phyloP scores from a whole-genome alignment of 30 jellyfish, hydroid and myxozoan genomes.

The Mastigias papua region DNA sequence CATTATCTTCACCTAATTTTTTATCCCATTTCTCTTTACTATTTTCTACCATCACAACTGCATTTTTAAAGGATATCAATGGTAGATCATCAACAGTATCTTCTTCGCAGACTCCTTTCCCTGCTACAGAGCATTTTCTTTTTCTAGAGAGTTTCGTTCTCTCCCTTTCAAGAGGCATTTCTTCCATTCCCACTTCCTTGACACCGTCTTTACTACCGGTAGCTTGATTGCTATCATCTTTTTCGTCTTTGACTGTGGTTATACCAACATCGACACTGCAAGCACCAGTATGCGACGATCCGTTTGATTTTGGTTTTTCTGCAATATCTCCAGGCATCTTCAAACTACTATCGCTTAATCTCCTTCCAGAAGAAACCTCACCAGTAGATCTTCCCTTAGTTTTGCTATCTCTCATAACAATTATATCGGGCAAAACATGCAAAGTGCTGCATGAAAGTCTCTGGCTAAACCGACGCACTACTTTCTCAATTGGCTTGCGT shows the following conservation, averaged over 20 bases:
- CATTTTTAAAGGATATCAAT: neutral
- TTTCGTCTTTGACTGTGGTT: neutral
- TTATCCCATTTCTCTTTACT: neutral
- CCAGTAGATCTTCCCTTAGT: neutral
- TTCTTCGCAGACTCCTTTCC: neutral
- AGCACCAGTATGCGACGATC: neutral
- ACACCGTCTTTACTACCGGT: neutral
- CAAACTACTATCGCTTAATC: neutral
- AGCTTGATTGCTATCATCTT: neutral
- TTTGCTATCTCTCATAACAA: neutral
- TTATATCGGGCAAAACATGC: neutral
- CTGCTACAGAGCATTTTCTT: neutral
- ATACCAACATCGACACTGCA: neutral
- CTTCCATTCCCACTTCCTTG: neutral
- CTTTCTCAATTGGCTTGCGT: neutral
- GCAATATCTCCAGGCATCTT: neutral
- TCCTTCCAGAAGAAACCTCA: neutral
- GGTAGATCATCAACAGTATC: neutral
- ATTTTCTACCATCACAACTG: neutral
- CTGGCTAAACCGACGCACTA: neutral
- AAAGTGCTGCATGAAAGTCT: neutral
- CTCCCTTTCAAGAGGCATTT: neutral
- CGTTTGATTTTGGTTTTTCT: neutral
- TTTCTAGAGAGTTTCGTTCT: neutral
- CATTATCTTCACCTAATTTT: neutral